Evolutionary conservation across 2,113 vertebrate species (phyloP).

Genomic region (Leptobrachium ailaonicum): DNA sequence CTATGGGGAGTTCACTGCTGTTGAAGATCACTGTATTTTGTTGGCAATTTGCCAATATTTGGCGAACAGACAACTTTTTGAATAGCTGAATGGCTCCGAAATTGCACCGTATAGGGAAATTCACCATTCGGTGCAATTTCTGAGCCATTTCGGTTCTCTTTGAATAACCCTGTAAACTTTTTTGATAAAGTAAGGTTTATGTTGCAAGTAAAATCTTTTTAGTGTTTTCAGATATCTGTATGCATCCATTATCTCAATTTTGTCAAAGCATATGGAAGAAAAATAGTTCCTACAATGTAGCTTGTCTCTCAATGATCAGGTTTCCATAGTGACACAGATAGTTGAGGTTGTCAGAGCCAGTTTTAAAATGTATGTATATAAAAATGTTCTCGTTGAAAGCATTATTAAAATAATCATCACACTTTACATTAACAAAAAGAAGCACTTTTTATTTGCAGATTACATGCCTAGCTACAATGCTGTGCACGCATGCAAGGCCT

Average conservation of each 20-base stretch:
- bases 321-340: conserved; percentile 7
- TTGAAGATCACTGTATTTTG: too few species aligned
- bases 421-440: background rate
- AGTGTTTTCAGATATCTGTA: background rate
- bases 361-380: background rate
- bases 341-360: background rate
- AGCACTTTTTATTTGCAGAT: background rate
- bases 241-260: background rate
- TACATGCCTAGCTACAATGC: background rate
- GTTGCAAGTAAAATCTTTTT: background rate
- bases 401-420: conserved; percentile 1
- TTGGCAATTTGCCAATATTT: too few species aligned
- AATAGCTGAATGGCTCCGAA: too few species aligned
- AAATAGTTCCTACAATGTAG: background rate
- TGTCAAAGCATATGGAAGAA: background rate
- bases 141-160: too few species aligned
- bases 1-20: too few species aligned
- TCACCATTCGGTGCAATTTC: too few species aligned
- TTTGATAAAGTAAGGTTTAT: background rate
- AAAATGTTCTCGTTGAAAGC: background rate
- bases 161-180: background rate
- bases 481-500: background rate
- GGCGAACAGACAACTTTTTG: too few species aligned
- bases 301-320: background rate
- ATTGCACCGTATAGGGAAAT: too few species aligned